Base-by-base conservation (phyloP, 2,888 invertebrate species). In the Troides helena region DNA sequence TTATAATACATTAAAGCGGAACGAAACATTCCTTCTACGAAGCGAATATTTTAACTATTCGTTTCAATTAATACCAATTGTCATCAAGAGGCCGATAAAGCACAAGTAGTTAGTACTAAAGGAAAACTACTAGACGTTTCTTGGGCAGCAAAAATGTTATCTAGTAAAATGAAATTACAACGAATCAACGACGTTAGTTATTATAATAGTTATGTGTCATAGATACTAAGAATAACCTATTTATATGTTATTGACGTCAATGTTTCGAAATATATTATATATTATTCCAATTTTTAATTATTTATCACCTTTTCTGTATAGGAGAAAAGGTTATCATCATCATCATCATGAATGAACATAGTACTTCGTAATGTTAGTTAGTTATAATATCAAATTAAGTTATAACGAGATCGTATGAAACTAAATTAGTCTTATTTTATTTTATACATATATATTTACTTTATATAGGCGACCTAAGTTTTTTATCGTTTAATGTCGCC, bases 51-150 rank as follows among this genome's bases (percentile, higher is more conserved):
- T 57, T 57, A 57, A 57, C 18, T 21, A 21, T 21, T 57, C 10
- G 17, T 56, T 63, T 63, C 25, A 36, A 65, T 39, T 23, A 43
- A 25, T 21, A 43, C 23, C 43, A 58, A 43, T 58, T 58, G 5
- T 60, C n/a, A 50, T 66, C 36, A 30, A 66, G 60, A 43, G 12
- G 12, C 23, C 25, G 43, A 62, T 67, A 67, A 67, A 62, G 56
- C 43, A 25, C 57, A 62, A 56, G 62, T 43, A 67, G 43, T 56
- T 21, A 25, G 39, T 39, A 10, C 18, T 8, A 43, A 65, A 67
- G 67, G 67, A 62, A 67, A 62, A 62, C 56, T 62, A 67, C 67
- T 14, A 67, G 43, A 62, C 39, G 12, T 57, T 25, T 10, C n/a
- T 43, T 30, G 14, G 39, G n/a, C 10, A 18, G 39, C 43, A 18